phyloP scores from a whole-genome alignment of 2,113 vertebrate genomes.

The Scatophagus argus region DNA sequence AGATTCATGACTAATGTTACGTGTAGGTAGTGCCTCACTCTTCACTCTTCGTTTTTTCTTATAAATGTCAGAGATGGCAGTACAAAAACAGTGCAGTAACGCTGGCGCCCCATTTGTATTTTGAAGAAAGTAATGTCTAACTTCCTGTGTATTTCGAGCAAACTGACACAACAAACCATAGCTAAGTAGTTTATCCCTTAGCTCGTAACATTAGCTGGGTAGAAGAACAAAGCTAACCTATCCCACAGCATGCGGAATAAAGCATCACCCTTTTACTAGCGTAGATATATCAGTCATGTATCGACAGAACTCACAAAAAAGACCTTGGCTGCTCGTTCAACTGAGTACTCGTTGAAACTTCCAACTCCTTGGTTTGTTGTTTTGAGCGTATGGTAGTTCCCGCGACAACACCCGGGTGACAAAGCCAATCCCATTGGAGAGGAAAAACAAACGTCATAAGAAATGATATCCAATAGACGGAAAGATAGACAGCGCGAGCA shows the following conservation, averaged over 20 bases:
- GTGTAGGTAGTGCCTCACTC: neutral
- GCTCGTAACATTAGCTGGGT: neutral
- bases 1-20: too few relatives aligned
- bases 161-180: neutral
- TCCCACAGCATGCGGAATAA: too few relatives aligned
- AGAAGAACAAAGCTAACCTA: neutral
- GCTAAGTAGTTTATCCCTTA: conserved; percentile 10
- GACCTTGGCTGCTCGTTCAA: accelerated
- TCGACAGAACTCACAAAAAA: conserved; percentile 1
- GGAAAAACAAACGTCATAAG: neutral
- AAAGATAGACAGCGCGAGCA: neutral
- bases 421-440: conserved; percentile 40
- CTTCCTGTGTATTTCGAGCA: neutral
- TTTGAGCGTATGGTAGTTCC: conserved; percentile 27
- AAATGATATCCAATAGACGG: conserved; percentile 5
- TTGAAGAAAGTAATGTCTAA: neutral
- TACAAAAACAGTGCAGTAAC: neutral
- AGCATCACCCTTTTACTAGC: neutral
- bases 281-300: neutral
- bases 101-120: neutral
- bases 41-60: neutral
- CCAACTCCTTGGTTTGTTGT: neutral
- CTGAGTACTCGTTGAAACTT: neutral
- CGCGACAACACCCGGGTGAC: conserved; percentile 47
- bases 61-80: neutral